phyloP scores from a whole-genome alignment of 2,113 vertebrate species.

The Saccopteryx leptura region DNA sequence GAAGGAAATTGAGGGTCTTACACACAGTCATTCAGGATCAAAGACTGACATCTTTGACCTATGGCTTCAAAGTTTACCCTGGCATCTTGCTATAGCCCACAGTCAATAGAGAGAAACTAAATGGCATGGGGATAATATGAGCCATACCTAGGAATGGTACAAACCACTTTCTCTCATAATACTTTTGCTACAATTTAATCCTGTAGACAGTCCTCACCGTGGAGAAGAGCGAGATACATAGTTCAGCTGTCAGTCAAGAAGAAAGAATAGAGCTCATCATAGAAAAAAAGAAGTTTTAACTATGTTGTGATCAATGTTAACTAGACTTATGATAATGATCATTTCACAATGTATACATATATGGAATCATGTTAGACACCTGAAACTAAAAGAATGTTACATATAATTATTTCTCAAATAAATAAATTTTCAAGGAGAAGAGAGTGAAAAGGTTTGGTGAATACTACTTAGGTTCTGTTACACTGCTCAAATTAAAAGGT shows the following conservation, averaged over 20 bases:
- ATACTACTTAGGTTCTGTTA: neutral
- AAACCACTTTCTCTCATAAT: neutral
- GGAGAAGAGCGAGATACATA: neutral
- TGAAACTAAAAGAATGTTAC: neutral
- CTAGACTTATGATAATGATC: neutral
- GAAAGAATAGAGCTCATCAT: neutral
- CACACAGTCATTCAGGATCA: neutral
- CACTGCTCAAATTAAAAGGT: neutral
- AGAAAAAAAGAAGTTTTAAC: neutral
- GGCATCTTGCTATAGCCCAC: neutral
- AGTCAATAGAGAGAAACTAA: neutral
- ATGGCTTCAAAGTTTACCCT: neutral
- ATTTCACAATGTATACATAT: neutral
- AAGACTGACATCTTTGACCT: neutral
- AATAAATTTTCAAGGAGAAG: neutral
- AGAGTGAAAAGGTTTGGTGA: neutral
- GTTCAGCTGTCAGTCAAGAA: neutral
- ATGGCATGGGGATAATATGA: neutral
- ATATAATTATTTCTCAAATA: neutral
- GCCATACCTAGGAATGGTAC: neutral
- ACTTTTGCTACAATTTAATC: neutral
- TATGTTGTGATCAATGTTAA: neutral
- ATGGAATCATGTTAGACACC: neutral
- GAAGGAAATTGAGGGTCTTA: fast-evolving
- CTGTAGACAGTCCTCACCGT: fast-evolving